Evolutionary conservation across 2,797 vertebrate genomes (phyloP).

Genomic region (Scolopax bukidnonensis): DNA sequence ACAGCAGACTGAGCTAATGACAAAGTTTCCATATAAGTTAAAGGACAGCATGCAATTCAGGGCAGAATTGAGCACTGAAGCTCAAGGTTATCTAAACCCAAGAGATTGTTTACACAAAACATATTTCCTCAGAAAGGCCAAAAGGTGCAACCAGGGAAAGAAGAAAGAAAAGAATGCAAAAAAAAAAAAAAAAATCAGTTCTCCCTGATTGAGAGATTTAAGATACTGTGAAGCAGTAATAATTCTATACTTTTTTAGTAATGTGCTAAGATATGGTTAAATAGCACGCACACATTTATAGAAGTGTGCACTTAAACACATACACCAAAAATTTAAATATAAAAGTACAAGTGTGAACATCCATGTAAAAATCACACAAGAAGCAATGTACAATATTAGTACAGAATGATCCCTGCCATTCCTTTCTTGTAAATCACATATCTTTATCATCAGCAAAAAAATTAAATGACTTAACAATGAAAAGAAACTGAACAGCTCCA

Average conservation of each 20-base stretch:
- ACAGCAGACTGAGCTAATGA: neutral
- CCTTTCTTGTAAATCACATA: neutral
- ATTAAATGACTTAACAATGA: neutral
- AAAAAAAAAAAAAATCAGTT: neutral
- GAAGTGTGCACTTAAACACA: neutral
- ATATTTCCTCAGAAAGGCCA: neutral
- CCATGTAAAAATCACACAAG: neutral
- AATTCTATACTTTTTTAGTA: neutral
- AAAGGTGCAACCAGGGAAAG: neutral
- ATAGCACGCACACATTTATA: neutral
- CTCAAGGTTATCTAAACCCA: constrained; percentile 27
- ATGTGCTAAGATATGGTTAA: neutral
- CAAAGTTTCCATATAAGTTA: neutral
- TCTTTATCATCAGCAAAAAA: neutral
- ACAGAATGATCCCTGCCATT: neutral
- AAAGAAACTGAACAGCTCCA: neutral
- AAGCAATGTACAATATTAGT: neutral
- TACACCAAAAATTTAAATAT: neutral
- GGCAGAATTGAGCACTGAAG: neutral
- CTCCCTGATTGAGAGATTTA: neutral
- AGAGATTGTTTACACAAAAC: neutral
- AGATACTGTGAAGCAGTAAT: neutral
- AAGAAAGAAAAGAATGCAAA: neutral
- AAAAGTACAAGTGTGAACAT: neutral
- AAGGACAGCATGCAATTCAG: neutral